phyloP scores from a whole-genome alignment of 1,140 invertebrate genomes.

The Drosophila asahinai region DNA sequence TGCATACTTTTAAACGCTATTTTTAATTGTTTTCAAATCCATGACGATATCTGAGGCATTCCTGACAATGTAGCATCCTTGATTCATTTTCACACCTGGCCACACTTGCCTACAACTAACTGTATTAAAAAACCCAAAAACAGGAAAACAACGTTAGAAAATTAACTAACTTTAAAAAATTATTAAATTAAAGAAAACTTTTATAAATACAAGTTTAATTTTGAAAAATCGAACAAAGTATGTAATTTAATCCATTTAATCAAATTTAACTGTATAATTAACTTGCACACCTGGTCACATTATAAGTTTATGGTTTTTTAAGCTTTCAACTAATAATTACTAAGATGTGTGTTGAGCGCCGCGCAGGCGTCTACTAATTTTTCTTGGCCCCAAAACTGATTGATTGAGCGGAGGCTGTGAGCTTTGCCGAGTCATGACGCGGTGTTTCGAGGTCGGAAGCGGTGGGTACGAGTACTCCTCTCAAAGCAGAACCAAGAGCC shows the following conservation, averaged over 20 bases:
- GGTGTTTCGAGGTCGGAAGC: slow-evolving; percentile 35
- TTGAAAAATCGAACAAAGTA: too few relatives aligned
- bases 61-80: background rate
- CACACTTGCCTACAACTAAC: background rate
- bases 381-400: slow-evolving; percentile 9
- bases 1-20: background rate
- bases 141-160: too few relatives aligned
- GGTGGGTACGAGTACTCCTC: slow-evolving; percentile 35
- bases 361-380: slow-evolving; percentile 58
- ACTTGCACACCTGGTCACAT: background rate
- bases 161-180: too few relatives aligned
- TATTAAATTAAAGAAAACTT: too few relatives aligned
- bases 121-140: too few relatives aligned
- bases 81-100: background rate
- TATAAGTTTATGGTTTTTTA: background rate
- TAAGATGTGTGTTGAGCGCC: slow-evolving; percentile 13
- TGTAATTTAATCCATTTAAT: too few relatives aligned
- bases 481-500: slow-evolving; percentile 37
- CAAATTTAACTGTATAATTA: background rate
- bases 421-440: slow-evolving; percentile 49
- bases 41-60: background rate
- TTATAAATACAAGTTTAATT: too few relatives aligned
- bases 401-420: slow-evolving; percentile 37
- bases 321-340: background rate
- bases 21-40: background rate